Evolutionary conservation across 2,797 vertebrate genomes (phyloP), one percentile per base, ranked within the genome.

Genomic region (Melanotaenia boesemani): DNA sequence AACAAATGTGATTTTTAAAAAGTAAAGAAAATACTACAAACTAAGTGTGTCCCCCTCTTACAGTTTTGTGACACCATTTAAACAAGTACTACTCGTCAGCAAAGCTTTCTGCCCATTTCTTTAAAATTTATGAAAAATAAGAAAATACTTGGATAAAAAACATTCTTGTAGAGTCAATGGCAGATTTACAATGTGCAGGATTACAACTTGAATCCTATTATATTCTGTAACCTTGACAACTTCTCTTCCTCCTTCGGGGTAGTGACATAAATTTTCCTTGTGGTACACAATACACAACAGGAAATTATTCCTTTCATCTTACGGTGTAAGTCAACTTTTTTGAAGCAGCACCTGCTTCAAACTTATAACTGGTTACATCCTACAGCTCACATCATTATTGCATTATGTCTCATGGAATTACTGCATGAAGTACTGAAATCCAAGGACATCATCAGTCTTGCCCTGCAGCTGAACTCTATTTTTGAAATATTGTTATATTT

Each of bases 171-270:
- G 67, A 87, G 88, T 89, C 80, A 87, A 67, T 84, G 75, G 75
- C 84, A 85, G 85, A 87, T 90, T 85, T 89, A 88, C 77, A 86
- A 78, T 79, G 76, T 80, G 34, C 37, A 73, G 79, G 82, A 89
- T 88, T 85, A 84, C 74, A 84, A 76, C 78, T 76, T 76, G 72
- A 85, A 87, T 86, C 86, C 82, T 78, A 83, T 85, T 85, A 83
- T 76, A 74, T 72, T 88, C 77, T 73, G 63, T 87, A 86, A 89
- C 88, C 88, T 87, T 89, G 86, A 88, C 84, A 88, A 78, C 81
- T 83, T 86, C 82, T 78, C 81, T 83, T 55, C 70, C 82, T 70
- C 71, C 84, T 84, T 77, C 76, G 77, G 72, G 77, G 79, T 63
- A 74, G 71, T 63, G 64, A 72, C 79, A 85, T 80, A 84, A 87